These are phyloP conservation scores for Apus apus DNA, from an alignment of 2,113 vertebrate species.

Conservation along the genomic window DNA sequence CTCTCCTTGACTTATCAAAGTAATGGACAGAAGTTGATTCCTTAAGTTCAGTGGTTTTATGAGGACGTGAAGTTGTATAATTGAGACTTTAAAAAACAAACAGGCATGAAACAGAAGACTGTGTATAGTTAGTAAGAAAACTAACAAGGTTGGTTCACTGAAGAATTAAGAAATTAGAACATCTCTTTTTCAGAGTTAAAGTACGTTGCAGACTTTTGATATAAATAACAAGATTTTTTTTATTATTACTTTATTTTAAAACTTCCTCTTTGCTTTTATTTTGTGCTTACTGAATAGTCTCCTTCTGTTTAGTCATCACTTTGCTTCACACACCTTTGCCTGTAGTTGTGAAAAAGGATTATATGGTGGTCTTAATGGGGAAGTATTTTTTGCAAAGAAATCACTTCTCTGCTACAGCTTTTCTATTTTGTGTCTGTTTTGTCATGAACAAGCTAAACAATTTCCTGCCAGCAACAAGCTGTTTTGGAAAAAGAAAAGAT, in stretches of 20 bases:
- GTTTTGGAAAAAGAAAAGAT: neutral
- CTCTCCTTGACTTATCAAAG: neutral
- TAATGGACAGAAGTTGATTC: neutral
- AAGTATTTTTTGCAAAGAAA: constrained; percentile 60
- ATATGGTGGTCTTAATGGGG: constrained; percentile 10
- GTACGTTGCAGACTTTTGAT: neutral
- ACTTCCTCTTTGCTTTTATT: constrained; percentile 28
- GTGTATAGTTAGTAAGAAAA: neutral
- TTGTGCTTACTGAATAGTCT: neutral
- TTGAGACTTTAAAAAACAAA: neutral
- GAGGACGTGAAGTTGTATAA: neutral
- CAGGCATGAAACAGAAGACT: neutral
- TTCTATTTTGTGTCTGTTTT: constrained; percentile 53
- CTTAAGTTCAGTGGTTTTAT: neutral
- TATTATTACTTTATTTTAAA: neutral
- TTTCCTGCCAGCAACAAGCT: neutral
- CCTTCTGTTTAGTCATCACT: constrained; percentile 39
- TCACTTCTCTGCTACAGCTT: constrained; percentile 19
- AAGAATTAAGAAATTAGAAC: neutral
- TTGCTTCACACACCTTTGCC: constrained; percentile 4
- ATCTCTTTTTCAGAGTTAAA: neutral
- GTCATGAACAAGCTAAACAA: constrained; percentile 20
- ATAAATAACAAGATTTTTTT: neutral
- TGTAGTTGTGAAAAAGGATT: neutral
- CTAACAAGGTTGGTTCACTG: neutral